Evolutionary conservation across 2,113 vertebrate species (phyloP).

Genomic region (Alaudala cheleensis): DNA sequence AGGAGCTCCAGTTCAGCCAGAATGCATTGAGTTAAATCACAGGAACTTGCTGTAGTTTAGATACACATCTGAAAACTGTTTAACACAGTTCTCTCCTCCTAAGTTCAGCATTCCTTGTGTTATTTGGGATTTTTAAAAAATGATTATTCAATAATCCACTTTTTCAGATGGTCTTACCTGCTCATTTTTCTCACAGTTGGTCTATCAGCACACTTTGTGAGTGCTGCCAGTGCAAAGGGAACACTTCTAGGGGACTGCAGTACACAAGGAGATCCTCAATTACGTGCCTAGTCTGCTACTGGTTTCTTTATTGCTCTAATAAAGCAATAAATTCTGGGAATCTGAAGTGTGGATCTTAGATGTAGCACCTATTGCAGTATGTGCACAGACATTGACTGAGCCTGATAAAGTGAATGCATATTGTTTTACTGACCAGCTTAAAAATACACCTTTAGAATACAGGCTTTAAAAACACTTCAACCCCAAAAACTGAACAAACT

Average conservation of each 20-base stretch:
- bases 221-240: background rate
- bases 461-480: background rate
- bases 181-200: background rate
- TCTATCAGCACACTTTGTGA: background rate
- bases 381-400: background rate
- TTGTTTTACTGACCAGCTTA: background rate
- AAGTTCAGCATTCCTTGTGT: background rate
- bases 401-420: background rate
- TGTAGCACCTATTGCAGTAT: background rate
- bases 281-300: background rate
- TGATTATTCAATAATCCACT: background rate
- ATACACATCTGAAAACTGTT: conserved; percentile 19
- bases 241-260: background rate
- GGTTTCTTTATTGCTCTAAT: background rate
- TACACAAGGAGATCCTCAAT: background rate
- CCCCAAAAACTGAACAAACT: background rate
- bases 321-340: background rate
- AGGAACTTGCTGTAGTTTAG: background rate
- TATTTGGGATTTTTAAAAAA: background rate
- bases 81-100: background rate
- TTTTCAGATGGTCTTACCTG: background rate
- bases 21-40: background rate
- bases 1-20: background rate
- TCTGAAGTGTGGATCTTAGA: background rate
- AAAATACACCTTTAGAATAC: background rate